A percentile compares a stretch with the other conserved stretches of the same genome.
Conservation (phyloP, 2,888 invertebrate genomes). For the Metalampra italica region DNA sequence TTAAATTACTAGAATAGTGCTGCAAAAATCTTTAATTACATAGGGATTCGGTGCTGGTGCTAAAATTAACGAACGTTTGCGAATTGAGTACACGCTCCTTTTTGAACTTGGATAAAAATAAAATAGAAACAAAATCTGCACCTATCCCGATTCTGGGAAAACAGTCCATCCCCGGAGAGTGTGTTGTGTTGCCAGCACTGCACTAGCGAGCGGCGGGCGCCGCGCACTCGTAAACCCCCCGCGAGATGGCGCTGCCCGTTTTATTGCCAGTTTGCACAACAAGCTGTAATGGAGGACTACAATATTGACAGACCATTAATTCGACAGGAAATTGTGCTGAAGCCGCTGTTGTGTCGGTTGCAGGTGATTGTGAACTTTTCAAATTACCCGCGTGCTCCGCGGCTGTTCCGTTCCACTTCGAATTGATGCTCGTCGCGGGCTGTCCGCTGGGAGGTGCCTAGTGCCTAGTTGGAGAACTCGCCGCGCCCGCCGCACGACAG, state of each 20-base stretch:
- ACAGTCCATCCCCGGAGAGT: too few relatives aligned
- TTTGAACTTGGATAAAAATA: too few relatives aligned
- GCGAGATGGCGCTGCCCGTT: slow-evolving; percentile 64
- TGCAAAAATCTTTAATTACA: too few relatives aligned
- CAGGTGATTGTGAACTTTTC: slow-evolving; percentile 77
- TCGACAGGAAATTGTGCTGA: slow-evolving; percentile 76
- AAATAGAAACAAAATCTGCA: too few relatives aligned
- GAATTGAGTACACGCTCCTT: too few relatives aligned
- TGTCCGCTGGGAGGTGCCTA: slow-evolving; percentile 5
- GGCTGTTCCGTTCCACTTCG: slow-evolving; percentile 56
- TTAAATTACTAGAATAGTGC: too few relatives aligned
- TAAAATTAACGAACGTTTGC: too few relatives aligned
- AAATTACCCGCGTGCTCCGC: slow-evolving; percentile 69
- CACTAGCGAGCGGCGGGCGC: slow-evolving; percentile 25
- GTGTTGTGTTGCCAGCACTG: too few relatives aligned
- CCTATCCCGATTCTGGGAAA: too few relatives aligned
- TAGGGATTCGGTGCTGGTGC: too few relatives aligned
- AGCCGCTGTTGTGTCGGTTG: slow-evolving; percentile 44
- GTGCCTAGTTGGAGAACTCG: slow-evolving; percentile 42
- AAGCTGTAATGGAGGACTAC: slow-evolving; percentile 69
- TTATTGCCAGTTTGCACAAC: slow-evolving; percentile 69
- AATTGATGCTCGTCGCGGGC: slow-evolving; percentile 20
- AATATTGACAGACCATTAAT: slow-evolving; percentile 79
- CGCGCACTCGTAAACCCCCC: slow-evolving; percentile 55
- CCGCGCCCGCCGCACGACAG: slow-evolving; percentile 25